Percentiles rank a stretch among this genome's conserved stretches.
Evolutionary conservation across 1,140 invertebrate genomes (phyloP).

Genomic region (Zaprionus taronus): DNA sequence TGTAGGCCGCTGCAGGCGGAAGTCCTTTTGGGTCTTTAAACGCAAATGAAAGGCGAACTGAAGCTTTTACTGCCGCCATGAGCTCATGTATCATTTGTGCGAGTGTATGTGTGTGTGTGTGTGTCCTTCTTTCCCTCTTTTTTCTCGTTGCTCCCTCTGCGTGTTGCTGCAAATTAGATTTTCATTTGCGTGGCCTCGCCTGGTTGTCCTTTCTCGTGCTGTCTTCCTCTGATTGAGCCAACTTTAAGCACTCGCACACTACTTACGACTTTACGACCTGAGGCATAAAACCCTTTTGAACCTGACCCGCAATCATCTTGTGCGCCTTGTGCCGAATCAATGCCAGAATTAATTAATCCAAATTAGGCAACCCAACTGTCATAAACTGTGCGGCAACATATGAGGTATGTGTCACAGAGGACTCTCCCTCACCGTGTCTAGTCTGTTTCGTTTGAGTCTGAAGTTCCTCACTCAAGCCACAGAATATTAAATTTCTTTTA

Average conservation of each 20-base stretch:
- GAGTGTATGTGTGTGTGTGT: slow-evolving; percentile 11
- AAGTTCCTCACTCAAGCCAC: background rate
- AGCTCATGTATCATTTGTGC: slow-evolving; percentile 75
- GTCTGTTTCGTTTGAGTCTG: too few relatives aligned
- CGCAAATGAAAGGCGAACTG: slow-evolving; percentile 75
- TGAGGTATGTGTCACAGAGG: background rate
- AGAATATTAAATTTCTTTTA: background rate
- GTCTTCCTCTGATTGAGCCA: slow-evolving; percentile 34
- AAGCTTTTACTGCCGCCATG: slow-evolving; percentile 75
- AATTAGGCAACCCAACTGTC: slow-evolving; percentile 32
- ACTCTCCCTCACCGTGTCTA: too few relatives aligned
- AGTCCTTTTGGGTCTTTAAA: slow-evolving; percentile 80
- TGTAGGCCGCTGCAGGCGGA: slow-evolving; percentile 77
- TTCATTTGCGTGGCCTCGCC: slow-evolving; percentile 65
- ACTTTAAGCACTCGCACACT: slow-evolving; percentile 38
- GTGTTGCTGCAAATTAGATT: slow-evolving; percentile 78
- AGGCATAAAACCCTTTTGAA: slow-evolving; percentile 64
- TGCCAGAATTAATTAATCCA: slow-evolving; percentile 66
- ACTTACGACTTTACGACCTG: slow-evolving; percentile 63
- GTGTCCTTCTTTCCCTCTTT: background rate
- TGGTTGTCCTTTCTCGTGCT: slow-evolving; percentile 22
- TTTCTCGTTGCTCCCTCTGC: slow-evolving; percentile 28
- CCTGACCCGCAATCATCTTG: slow-evolving; percentile 27
- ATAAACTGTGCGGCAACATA: slow-evolving; percentile 32
- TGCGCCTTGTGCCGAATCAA: slow-evolving; percentile 47